A percentile compares a stretch with the other conserved stretches of the same genome.
These are phyloP conservation scores for Neotragus pygmaeus DNA, from an alignment of 2,113 vertebrate genomes.

Conservation along the genomic window DNA sequence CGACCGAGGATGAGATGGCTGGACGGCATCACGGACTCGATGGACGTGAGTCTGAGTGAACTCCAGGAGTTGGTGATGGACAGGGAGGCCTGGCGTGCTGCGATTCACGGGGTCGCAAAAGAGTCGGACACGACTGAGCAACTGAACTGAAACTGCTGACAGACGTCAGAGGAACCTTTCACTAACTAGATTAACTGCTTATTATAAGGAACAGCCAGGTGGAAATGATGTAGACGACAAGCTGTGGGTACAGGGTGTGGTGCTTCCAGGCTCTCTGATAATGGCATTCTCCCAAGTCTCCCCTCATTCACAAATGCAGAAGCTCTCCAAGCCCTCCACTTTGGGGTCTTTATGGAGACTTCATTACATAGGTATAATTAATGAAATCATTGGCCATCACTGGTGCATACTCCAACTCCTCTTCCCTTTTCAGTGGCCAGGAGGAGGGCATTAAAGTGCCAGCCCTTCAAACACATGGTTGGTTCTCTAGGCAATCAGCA, in stretches of 20 bases:
- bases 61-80: no score
- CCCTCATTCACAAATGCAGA: neutral
- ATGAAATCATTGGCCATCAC: neutral
- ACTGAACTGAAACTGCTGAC: no score
- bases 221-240: neutral
- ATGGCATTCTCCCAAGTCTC: fast-evolving
- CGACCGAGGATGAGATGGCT: no score
- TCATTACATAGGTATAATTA: neutral
- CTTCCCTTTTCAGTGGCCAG: fast-evolving
- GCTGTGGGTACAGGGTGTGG: neutral
- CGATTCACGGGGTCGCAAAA: no score
- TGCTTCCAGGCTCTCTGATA: neutral
- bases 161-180: neutral
- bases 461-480: neutral
- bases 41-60: no score
- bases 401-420: neutral
- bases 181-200: neutral
- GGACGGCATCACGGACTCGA: no score
- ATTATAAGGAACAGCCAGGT: neutral
- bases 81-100: no score
- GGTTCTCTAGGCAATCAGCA: neutral
- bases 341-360: neutral
- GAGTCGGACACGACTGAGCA: no score
- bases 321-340: neutral
- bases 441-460: neutral